Base-by-base conservation (phyloP, 2,113 vertebrate species). In the Xiphophorus hellerii region DNA sequence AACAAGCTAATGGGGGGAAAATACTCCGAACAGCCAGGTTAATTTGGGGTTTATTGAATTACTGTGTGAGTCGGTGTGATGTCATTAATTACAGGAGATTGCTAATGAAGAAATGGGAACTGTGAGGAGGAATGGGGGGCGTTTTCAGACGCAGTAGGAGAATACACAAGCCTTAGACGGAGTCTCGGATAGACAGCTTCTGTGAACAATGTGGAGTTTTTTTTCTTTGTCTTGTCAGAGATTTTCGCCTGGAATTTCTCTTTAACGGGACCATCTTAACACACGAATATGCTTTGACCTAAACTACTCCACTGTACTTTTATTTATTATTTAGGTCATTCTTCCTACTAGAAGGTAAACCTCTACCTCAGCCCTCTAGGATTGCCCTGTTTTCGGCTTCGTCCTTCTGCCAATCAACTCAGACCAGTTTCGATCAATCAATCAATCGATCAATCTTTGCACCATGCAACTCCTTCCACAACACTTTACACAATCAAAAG, bases 41-140 rank as follows among this genome's bases (percentile, higher is more conserved):
- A 88, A 94, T 94, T 93, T 86, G 84, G 74, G 89, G 85, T 89
- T 93, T 87, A 94, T 93, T 85, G 80, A 93, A 93, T 94, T 94
- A 90, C 78, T 37, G 77, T 69, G 84, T 35, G 76, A 93, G 92
- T 93, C 90, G 89, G 86, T 29, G 25, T 22, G 70, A 85, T 85
- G 89, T 84, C 25, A 84, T 93, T 91, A 93, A 93, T 92, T 90
- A 89, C 83, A 86, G 66, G 51, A 42, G 27, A 66, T 20, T 1
- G 7, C 71, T 85, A 89, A 92, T 91, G 80, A 90, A 84, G 80
- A 78, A 85, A 91, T 73, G 69, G 75, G 80, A 90, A 82, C 60
- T 77, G 78, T 75, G 74, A 82, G 71, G 11, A 44, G 61, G 81
- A 84, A 77, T 73, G 80, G 65, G 72, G 62, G 64, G 35, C 35